Evolutionary conservation across 2,113 vertebrate genomes (phyloP).

Genomic region (Athene noctua): DNA sequence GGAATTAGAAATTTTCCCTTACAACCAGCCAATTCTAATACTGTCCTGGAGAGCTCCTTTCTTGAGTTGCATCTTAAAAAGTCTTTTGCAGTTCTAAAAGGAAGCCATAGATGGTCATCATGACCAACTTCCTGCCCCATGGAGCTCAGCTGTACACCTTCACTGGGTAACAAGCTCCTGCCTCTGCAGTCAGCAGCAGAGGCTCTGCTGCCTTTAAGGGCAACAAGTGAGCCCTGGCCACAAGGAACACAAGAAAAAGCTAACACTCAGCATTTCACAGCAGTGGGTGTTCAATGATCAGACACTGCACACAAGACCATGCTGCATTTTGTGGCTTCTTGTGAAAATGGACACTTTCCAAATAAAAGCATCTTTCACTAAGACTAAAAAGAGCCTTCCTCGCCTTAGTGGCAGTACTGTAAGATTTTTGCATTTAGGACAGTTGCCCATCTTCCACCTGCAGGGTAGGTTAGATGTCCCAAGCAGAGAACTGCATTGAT

Average conservation of each 20-base stretch:
- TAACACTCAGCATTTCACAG: background rate
- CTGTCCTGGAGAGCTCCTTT: background rate
- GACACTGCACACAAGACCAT: background rate
- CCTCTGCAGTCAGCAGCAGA: background rate
- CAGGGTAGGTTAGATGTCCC: background rate
- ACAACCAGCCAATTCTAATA: background rate
- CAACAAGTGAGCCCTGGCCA: background rate
- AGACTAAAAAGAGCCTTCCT: background rate
- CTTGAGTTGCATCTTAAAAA: background rate
- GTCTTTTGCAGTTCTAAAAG: background rate
- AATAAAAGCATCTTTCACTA: background rate
- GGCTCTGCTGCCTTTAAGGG: background rate
- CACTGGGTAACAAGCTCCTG: no score
- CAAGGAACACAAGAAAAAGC: background rate
- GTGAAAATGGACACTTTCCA: background rate
- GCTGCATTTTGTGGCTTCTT: background rate
- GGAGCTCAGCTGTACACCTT: background rate
- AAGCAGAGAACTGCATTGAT: fast-evolving
- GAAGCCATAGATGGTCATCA: background rate
- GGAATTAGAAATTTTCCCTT: background rate
- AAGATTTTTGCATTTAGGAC: background rate
- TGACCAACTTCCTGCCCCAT: background rate
- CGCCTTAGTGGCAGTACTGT: background rate
- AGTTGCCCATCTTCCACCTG: background rate
- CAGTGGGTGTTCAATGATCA: no score